phyloP scores from a whole-genome alignment of 2,888 invertebrate genomes.

The Nectonema munidae region DNA sequence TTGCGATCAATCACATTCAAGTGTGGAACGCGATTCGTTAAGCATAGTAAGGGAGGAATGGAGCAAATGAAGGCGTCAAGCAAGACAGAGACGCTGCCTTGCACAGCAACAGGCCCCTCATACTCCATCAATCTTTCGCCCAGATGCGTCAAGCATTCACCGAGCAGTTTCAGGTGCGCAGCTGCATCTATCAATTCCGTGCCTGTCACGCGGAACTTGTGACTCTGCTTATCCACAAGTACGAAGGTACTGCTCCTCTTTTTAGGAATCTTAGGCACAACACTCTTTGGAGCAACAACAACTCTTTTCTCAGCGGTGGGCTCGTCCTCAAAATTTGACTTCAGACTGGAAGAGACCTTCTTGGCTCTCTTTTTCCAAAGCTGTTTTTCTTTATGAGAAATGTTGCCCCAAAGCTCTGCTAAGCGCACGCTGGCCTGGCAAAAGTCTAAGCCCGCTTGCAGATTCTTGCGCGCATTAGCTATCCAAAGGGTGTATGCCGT shows the following conservation, averaged over 20 bases:
- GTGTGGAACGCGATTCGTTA: constrained; percentile 49
- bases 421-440: constrained; percentile 45
- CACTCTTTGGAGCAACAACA: too few species aligned
- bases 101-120: constrained; percentile 72
- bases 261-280: too few species aligned
- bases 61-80: constrained; percentile 66
- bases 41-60: constrained; percentile 48
- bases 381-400: constrained; percentile 32
- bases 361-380: constrained; percentile 53
- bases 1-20: too few species aligned
- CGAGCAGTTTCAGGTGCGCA: constrained; percentile 55
- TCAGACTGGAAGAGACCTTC: constrained; percentile 25
- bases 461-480: constrained; percentile 39
- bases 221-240: too few species aligned
- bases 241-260: too few species aligned
- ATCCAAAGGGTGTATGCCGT: constrained; percentile 74
- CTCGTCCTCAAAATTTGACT: neutral
- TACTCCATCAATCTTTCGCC: constrained; percentile 67
- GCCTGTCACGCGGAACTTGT: too few species aligned
- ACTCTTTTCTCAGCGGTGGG: too few species aligned
- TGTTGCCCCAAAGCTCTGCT: constrained; percentile 56
- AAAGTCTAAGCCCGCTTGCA: constrained; percentile 44
- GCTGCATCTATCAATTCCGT: constrained; percentile 49
- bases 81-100: constrained; percentile 61
- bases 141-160: constrained; percentile 65